Base-by-base conservation (phyloP, 2,797 vertebrate species). In the Petrocephalus sullivani region DNA sequence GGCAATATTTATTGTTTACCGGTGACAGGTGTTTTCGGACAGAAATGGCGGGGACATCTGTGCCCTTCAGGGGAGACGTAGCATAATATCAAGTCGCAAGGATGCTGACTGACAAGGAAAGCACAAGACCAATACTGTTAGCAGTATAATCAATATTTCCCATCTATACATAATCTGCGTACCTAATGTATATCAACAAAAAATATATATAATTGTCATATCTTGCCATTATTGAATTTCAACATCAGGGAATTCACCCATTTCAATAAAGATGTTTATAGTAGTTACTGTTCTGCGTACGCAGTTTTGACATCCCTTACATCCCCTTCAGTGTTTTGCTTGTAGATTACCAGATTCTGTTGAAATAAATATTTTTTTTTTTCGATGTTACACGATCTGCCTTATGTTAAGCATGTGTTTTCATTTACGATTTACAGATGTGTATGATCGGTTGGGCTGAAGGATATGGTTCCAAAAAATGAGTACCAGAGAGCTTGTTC, bases 261-360 rank as follows among this genome's bases (percentile, higher is more conserved):
- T 92, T 90, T 95, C 89, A 92, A 92, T 91, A 92, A 93, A 87
- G 61, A 82, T 90, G 58, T 89, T 89, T 92, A 92, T 91, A 93
- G 93, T 93, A 94, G 93, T 88, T 96, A 96, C 95, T 96, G 96
- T 93, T 94, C 92, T 93, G 92, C 95, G 93, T 95, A 94, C 94
- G 1, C 37, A 41, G 67, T 90, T 96, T 96, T 96, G 94, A 96
- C 96, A 23, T 67, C 95, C 95, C 95, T 95, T 96, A 95, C 94
- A 94, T 95, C 95, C 95, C 94, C 94, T 95, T 85, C 92, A 93
- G 91, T 96, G 95, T 96, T 53, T 95, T 93, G 94, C 95, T 96
- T 96, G 94, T 96, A 96, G 95, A 96, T 96, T 90, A 89, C 89
- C 89, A 88, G 88, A 90, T 90, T 91, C 83, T 90, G 89, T 91